A percentile compares a stretch with the other conserved stretches of the same genome.
These are phyloP conservation scores for Neolamprologus kungweensis DNA, from an alignment of 2,113 vertebrate genomes.

Conservation along the genomic window DNA sequence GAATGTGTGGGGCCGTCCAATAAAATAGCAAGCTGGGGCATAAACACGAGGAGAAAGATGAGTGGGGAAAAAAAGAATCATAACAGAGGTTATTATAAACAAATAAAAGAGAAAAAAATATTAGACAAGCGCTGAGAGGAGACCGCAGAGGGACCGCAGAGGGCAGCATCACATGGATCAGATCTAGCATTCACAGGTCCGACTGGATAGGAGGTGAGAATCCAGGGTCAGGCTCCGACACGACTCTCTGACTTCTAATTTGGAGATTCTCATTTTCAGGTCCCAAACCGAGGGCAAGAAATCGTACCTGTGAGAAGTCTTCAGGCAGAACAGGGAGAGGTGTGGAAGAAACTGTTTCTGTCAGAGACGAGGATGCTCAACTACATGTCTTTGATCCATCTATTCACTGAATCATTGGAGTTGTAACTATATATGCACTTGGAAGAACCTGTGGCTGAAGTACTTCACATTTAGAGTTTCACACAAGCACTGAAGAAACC, in stretches of 20 bases:
- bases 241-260: conserved; percentile 72
- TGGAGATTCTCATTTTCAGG: conserved; percentile 77
- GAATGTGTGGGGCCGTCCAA: background rate
- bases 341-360: conserved; percentile 72
- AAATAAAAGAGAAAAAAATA: background rate
- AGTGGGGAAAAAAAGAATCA: background rate
- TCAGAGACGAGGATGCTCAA: background rate
- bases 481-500: background rate
- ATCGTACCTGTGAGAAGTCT: conserved; percentile 78
- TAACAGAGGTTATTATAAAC: background rate
- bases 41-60: background rate
- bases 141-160: background rate
- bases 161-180: conserved; percentile 11
- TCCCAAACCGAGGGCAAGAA: conserved; percentile 67
- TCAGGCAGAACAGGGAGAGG: conserved; percentile 72
- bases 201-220: conserved; percentile 69
- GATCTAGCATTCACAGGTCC: conserved; percentile 57
- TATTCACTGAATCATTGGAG: background rate
- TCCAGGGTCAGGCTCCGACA: conserved; percentile 72
- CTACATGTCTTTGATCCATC: conserved; percentile 1
- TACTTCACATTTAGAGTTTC: background rate
- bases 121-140: background rate
- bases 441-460: background rate
- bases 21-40: background rate
- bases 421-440: background rate